phyloP scores from a whole-genome alignment of 1,140 invertebrate species.

The Drosophila nigrodunni region DNA sequence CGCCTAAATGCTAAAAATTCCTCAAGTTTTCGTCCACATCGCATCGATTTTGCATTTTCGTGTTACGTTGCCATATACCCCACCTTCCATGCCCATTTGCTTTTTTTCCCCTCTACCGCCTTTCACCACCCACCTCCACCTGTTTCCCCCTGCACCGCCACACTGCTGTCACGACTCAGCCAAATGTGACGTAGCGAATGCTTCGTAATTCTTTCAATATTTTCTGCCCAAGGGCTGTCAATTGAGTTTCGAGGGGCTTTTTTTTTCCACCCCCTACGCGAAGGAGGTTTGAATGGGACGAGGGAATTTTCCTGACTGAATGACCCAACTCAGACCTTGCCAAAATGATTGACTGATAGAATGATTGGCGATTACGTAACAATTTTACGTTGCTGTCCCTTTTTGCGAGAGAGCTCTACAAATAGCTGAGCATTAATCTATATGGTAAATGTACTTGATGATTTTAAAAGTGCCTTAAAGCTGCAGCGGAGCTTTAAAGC shows the following conservation, averaged over 20 bases:
- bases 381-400: constrained; percentile 8
- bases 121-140: not conserved
- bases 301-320: constrained; percentile 1
- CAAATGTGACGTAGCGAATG: constrained; percentile 21
- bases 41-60: constrained; percentile 75
- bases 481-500: not conserved
- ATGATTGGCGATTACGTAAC: constrained; percentile 65
- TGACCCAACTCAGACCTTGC: constrained; percentile 37
- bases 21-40: constrained; percentile 50
- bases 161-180: constrained; percentile 13
- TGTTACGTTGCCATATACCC: constrained; percentile 20
- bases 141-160: constrained; percentile 25
- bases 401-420: not conserved
- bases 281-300: not conserved
- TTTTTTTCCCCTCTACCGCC: not conserved
- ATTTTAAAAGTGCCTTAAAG: not conserved
- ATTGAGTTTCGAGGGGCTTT: constrained; percentile 24
- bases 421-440: constrained; percentile 11
- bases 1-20: constrained; percentile 40
- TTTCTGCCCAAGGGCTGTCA: constrained; percentile 49
- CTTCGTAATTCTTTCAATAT: constrained; percentile 47
- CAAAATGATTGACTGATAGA: constrained; percentile 60
- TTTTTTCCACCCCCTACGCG: not conserved
- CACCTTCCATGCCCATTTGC: not conserved
- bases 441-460: not conserved